Percentiles rank a stretch among this genome's conserved stretches.
These are phyloP conservation scores for Pipra filicauda DNA, from an alignment of 2,113 vertebrate genomes.

Conservation along the genomic window DNA sequence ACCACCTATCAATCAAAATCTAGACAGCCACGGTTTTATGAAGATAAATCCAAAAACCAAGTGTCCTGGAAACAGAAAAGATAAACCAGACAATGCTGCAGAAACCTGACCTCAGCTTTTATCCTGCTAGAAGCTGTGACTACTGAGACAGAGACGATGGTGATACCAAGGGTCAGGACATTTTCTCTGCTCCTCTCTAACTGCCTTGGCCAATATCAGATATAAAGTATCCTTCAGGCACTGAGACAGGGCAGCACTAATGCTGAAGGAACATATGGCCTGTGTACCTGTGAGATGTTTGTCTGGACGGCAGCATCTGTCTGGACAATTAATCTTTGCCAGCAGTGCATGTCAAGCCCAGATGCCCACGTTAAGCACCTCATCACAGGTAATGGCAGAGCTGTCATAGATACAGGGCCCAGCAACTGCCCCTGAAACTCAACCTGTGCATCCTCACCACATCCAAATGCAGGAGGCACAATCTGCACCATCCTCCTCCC, in stretches of 20 bases:
- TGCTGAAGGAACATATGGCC: not conserved
- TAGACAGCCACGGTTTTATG: not conserved
- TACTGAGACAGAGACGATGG: not conserved
- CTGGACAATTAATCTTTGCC: slow-evolving; percentile 12
- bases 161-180: not conserved
- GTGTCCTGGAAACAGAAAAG: not conserved
- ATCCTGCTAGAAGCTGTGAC: not conserved
- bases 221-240: not conserved
- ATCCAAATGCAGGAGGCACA: not conserved
- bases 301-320: slow-evolving; percentile 11
- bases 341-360: not conserved
- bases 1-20: not conserved
- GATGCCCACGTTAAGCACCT: not conserved
- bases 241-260: not conserved
- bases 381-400: not conserved
- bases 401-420: not conserved
- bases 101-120: not conserved
- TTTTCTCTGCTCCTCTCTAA: not conserved
- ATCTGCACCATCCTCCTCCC: not conserved
- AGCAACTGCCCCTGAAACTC: not conserved
- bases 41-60: not conserved
- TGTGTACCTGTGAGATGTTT: not conserved
- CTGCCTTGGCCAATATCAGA: not conserved
- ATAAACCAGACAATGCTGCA: not conserved
- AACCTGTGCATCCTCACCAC: not conserved